Evolutionary conservation across 1,140 invertebrate species (phyloP).

Genomic region (Fopius arisanus): DNA sequence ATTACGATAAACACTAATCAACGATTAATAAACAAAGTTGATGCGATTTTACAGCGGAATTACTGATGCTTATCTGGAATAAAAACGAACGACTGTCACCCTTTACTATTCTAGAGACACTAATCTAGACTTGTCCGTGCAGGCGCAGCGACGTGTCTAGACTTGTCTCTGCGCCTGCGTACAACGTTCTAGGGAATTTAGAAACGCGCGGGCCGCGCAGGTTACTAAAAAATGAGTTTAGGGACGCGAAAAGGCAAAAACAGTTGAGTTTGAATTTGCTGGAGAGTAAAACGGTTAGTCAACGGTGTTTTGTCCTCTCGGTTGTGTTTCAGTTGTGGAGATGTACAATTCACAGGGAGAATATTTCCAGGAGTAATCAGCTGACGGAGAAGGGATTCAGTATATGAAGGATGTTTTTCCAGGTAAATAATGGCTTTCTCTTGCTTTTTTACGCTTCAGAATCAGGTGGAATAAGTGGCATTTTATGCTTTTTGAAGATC

Average conservation of each 20-base stretch:
- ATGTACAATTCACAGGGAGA: conserved; percentile 22
- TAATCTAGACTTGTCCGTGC: too few species aligned
- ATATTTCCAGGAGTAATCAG: background rate
- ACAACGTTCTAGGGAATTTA: background rate
- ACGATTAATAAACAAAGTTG: too few species aligned
- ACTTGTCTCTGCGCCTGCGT: too few species aligned
- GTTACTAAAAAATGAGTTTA: background rate
- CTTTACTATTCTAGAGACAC: too few species aligned
- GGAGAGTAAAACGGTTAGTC: background rate
- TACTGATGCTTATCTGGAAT: too few species aligned
- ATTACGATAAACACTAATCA: too few species aligned
- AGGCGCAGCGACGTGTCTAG: too few species aligned
- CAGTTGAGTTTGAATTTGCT: background rate
- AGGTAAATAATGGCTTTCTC: conserved; percentile 36
- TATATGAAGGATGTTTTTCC: conserved; percentile 41
- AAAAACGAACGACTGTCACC: too few species aligned
- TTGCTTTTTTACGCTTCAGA: background rate
- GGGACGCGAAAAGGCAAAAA: background rate
- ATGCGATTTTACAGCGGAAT: too few species aligned
- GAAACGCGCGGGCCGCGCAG: background rate
- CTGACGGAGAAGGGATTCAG: background rate
- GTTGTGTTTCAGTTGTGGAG: background rate
- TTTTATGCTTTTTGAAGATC: conserved; percentile 37
- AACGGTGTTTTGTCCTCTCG: background rate
- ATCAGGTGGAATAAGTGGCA: background rate